Conservation (phyloP, 37 sponge, comb jelly and placozoan species). For the Spongilla lacustris region DNA sequence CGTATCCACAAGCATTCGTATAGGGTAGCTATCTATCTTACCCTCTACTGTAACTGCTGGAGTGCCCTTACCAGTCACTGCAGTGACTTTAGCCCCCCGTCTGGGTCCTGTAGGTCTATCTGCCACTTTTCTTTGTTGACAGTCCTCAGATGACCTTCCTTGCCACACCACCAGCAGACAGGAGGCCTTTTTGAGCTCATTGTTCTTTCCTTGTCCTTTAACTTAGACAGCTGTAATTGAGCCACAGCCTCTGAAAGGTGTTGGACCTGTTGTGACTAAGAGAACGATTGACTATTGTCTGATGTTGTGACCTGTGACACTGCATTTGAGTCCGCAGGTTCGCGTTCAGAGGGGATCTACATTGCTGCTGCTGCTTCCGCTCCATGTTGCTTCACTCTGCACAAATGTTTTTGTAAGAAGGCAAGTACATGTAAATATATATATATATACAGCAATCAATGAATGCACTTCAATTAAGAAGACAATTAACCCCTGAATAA, state of each 20-base stretch:
- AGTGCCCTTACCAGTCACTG: not conserved
- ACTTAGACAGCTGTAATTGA: too few relatives aligned
- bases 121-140: too few relatives aligned
- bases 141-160: too few relatives aligned
- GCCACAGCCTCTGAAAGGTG: too few relatives aligned
- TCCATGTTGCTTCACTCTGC: not conserved
- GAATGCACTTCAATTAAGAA: constrained; percentile 3
- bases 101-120: not conserved
- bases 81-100: not conserved
- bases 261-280: too few relatives aligned
- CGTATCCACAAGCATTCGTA: constrained; percentile 12
- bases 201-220: too few relatives aligned
- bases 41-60: constrained; percentile 18
- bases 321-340: not conserved
- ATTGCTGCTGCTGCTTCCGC: too few relatives aligned
- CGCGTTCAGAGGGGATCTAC: not conserved
- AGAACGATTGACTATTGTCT: too few relatives aligned
- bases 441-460: too few relatives aligned
- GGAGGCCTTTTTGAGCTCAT: too few relatives aligned
- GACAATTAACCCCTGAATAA: constrained; percentile 7
- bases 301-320: not conserved
- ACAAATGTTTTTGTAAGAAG: constrained; percentile 4
- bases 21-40: constrained; percentile 2
- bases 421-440: too few relatives aligned
- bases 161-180: too few relatives aligned